Percentiles rank a stretch among this genome's conserved stretches.
These are phyloP conservation scores for Tethea ocularis DNA, from an alignment of 2,888 invertebrate species.

Conservation along the genomic window DNA sequence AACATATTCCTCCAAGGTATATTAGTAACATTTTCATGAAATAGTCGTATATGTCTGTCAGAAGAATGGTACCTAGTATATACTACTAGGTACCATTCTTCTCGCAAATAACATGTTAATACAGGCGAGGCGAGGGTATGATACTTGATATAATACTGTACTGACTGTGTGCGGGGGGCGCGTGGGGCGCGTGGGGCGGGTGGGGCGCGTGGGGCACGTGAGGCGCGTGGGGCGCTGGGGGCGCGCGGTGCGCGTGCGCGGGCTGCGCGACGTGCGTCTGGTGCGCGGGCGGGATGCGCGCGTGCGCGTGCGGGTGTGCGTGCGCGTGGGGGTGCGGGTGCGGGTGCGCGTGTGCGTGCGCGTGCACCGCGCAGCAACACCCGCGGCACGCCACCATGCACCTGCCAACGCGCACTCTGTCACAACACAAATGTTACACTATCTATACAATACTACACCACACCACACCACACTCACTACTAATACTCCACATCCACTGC, in stretches of 20 bases:
- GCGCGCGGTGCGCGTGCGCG: conserved; percentile 40
- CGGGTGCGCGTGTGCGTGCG: conserved; percentile 24
- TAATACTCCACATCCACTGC: background rate
- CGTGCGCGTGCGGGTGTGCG: conserved; percentile 31
- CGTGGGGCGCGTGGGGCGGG: conserved; percentile 37
- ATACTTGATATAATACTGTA: too few relatives aligned
- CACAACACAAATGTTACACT: conserved; percentile 5
- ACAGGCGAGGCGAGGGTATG: too few relatives aligned
- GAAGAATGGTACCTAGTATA: too few relatives aligned
- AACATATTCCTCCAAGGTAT: too few relatives aligned
- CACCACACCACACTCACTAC: background rate
- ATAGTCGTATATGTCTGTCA: too few relatives aligned
- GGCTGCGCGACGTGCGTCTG: conserved; percentile 15
- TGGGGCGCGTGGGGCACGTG: conserved; percentile 28
- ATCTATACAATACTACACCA: background rate
- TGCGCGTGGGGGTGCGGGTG: conserved; percentile 29
- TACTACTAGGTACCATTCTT: too few relatives aligned
- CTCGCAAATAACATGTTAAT: too few relatives aligned
- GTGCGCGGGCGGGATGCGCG: conserved; percentile 17
- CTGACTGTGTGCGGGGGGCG: conserved; percentile 41
- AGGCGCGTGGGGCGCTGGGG: conserved; percentile 58
- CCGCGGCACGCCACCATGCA: conserved; percentile 61
- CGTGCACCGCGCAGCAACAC: conserved; percentile 55
- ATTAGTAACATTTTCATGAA: too few relatives aligned
- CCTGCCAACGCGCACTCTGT: conserved; percentile 51